Percentiles rank a stretch among this genome's conserved stretches.
phyloP scores from a whole-genome alignment of 64 coral and sea anemone species.

The Stichodactyla mertensii region DNA sequence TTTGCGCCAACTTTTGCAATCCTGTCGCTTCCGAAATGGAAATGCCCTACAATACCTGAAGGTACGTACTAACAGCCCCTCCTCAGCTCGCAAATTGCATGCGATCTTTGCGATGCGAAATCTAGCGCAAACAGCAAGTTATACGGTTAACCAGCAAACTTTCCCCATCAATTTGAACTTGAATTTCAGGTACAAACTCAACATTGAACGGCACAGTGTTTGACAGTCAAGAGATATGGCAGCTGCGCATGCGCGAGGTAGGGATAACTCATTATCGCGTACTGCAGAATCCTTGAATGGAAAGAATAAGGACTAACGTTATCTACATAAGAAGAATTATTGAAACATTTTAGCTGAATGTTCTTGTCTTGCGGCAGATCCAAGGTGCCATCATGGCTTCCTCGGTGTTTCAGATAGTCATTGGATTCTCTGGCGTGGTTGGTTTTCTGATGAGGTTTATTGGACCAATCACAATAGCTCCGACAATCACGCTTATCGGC shows the following conservation, averaged over 20 bases:
- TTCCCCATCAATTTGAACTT: not conserved
- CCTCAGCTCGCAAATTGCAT: too few species aligned
- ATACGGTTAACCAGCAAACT: too few species aligned
- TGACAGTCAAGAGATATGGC: slow-evolving; percentile 7
- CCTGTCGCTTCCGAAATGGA: slow-evolving; percentile 52
- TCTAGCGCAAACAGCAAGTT: too few species aligned
- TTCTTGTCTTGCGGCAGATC: slow-evolving; percentile 35
- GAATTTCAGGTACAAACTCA: not conserved
- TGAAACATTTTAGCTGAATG: not conserved
- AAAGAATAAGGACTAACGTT: too few species aligned
- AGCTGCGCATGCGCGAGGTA: slow-evolving; percentile 19
- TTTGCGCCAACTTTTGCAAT: slow-evolving; percentile 81
- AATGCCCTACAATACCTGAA: slow-evolving; percentile 26
- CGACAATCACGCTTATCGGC: slow-evolving; percentile 67
- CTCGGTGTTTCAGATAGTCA: slow-evolving; percentile 71
- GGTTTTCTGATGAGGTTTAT: slow-evolving; percentile 66
- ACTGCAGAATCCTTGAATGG: too few species aligned
- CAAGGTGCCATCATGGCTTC: slow-evolving; percentile 85
- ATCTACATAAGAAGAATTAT: not conserved
- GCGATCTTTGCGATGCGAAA: too few species aligned
- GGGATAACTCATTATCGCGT: too few species aligned
- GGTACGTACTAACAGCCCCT: not conserved
- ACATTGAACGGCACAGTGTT: not conserved
- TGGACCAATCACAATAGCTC: slow-evolving; percentile 77
- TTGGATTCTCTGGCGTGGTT: slow-evolving; percentile 75